Percentiles rank a stretch among this genome's conserved stretches.
Conservation (phyloP, 2,888 invertebrate genomes). For the Terebella lapidaria region DNA sequence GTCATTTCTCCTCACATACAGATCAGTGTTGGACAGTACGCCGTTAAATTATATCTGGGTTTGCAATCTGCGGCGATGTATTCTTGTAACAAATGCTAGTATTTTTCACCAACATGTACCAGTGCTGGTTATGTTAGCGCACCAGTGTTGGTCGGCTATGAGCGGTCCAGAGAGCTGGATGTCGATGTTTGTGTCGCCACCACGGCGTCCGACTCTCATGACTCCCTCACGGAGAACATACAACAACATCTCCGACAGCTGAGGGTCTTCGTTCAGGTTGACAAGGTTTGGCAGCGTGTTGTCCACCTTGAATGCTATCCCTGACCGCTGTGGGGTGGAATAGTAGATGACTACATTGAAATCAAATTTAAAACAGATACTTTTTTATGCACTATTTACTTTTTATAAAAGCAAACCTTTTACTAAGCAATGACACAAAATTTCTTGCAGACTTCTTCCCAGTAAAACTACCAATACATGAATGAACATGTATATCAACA, state of each 20-base stretch:
- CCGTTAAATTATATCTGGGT: too few species aligned
- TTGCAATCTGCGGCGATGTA: too few species aligned
- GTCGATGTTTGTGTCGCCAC: conserved; percentile 54
- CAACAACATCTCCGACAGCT: conserved; percentile 60
- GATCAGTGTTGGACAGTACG: too few species aligned
- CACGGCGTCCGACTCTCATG: conserved; percentile 55
- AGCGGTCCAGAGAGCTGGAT: conserved; percentile 63
- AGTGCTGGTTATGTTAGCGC: too few species aligned
- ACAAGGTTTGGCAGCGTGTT: conserved; percentile 60
- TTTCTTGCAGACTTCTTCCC: background rate
- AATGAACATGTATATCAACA: too few species aligned
- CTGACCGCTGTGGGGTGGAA: conserved; percentile 45
- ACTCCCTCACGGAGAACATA: conserved; percentile 58
- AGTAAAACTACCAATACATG: too few species aligned
- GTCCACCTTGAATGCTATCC: conserved; percentile 57
- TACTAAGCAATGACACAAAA: background rate
- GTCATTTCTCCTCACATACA: too few species aligned
- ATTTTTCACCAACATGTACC: too few species aligned
- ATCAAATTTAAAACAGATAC: background rate
- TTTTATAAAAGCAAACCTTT: too few species aligned
- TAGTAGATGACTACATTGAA: background rate
- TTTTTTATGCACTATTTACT: too few species aligned
- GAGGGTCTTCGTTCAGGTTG: conserved; percentile 64
- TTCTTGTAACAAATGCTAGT: too few species aligned
- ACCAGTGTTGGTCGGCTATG: conserved; percentile 63